A percentile compares a stretch with the other conserved stretches of the same genome.
Evolutionary conservation across 2,797 vertebrate species (phyloP).

Genomic region (Margarornis squamiger): DNA sequence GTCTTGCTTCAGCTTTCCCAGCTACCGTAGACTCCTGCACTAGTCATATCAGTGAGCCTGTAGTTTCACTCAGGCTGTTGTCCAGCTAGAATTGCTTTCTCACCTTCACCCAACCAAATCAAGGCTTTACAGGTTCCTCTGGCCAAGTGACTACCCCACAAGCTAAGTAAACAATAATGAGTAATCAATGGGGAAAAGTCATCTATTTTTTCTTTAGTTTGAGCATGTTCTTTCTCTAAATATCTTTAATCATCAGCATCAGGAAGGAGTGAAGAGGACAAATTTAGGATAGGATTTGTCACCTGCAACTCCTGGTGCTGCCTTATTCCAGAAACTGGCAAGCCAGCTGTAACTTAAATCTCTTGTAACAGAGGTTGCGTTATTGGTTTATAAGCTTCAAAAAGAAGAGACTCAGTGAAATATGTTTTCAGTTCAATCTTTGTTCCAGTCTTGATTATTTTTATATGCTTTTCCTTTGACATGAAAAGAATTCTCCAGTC

Average conservation of each 20-base stretch:
- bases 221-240: neutral
- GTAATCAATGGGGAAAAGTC: neutral
- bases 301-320: neutral
- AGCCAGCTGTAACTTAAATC: neutral
- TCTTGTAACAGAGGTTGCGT: neutral
- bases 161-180: neutral
- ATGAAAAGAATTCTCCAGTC: neutral
- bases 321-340: neutral
- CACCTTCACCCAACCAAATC: neutral
- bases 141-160: neutral
- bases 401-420: neutral
- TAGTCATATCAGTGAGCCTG: neutral
- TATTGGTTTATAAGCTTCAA: neutral
- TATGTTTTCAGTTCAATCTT: neutral
- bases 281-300: neutral
- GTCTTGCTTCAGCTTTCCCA: neutral
- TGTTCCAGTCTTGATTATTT: neutral
- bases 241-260: neutral
- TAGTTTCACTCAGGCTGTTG: neutral
- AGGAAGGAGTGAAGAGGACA: neutral
- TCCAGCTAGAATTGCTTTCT: neutral
- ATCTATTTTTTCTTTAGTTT: neutral
- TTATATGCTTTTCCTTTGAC: neutral
- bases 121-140: neutral
- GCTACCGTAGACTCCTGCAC: neutral